Conservation (phyloP, 1,140 invertebrate species). For the Helicoverpa armigera region DNA sequence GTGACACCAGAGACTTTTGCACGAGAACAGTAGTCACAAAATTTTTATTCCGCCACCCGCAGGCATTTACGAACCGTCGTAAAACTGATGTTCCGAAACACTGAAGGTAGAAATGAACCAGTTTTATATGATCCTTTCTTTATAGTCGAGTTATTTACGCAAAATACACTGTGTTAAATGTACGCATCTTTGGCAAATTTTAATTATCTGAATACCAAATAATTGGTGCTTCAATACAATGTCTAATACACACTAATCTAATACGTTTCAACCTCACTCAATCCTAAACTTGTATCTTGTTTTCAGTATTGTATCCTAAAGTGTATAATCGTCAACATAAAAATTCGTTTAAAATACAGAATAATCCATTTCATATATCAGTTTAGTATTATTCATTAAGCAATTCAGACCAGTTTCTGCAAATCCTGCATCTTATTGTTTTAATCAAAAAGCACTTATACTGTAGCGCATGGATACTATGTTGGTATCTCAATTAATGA, state of each 20-base stretch:
- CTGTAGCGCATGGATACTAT: slow-evolving; percentile 53
- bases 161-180: background rate
- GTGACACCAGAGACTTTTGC: slow-evolving; percentile 58
- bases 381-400: too few relatives aligned
- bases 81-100: slow-evolving; percentile 58
- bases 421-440: background rate
- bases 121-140: slow-evolving; percentile 44
- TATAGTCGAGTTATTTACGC: slow-evolving; percentile 12
- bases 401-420: too few relatives aligned
- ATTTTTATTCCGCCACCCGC: slow-evolving; percentile 62
- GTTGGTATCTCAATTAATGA: slow-evolving; percentile 64
- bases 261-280: too few relatives aligned
- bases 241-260: too few relatives aligned
- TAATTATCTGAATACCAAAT: too few relatives aligned
- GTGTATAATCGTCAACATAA: too few relatives aligned
- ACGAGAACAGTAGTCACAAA: slow-evolving; percentile 58
- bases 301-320: too few relatives aligned
- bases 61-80: slow-evolving; percentile 60
- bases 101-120: slow-evolving; percentile 41
- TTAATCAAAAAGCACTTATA: slow-evolving; percentile 39
- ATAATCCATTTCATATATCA: too few relatives aligned
- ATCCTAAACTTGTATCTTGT: too few relatives aligned
- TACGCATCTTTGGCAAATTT: too few relatives aligned
- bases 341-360: too few relatives aligned
- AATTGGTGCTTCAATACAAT: too few relatives aligned